phyloP scores from a whole-genome alignment of 2,797 vertebrate genomes.

The Enteromius argenteus region DNA sequence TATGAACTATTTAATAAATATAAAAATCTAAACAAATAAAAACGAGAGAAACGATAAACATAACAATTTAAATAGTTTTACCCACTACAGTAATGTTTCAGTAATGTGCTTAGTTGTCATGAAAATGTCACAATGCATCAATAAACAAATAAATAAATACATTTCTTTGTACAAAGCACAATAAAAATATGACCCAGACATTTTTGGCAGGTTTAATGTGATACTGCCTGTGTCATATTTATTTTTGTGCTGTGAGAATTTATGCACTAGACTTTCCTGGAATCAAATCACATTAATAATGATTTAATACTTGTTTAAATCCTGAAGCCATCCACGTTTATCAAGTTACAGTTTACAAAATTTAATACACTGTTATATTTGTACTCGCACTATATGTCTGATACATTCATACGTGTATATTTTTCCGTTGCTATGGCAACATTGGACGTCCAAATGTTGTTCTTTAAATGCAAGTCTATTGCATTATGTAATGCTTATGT shows the following conservation, averaged over 20 bases:
- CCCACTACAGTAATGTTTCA: neutral
- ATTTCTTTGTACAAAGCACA: neutral
- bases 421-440: slow-evolving; percentile 60
- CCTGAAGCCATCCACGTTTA: slow-evolving; percentile 2
- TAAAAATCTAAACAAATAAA: neutral
- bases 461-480: slow-evolving; percentile 55
- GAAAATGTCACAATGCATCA: neutral
- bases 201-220: neutral
- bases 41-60: neutral
- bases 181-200: neutral
- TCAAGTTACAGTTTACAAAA: slow-evolving; percentile 44
- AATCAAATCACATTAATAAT: slow-evolving; percentile 17
- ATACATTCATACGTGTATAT: slow-evolving; percentile 38
- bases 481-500: slow-evolving; percentile 65
- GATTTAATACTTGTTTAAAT: slow-evolving; percentile 17
- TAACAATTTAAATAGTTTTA: neutral
- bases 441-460: slow-evolving; percentile 49
- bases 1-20: neutral
- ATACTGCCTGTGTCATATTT: neutral
- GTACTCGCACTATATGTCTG: slow-evolving; percentile 18
- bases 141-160: neutral
- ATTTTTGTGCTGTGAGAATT: neutral
- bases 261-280: neutral
- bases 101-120: neutral
- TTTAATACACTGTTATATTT: slow-evolving; percentile 12